Percentiles rank a stretch among this genome's conserved stretches.
Conservation (phyloP, 2,113 vertebrate species). For the Spea multiplicata region DNA sequence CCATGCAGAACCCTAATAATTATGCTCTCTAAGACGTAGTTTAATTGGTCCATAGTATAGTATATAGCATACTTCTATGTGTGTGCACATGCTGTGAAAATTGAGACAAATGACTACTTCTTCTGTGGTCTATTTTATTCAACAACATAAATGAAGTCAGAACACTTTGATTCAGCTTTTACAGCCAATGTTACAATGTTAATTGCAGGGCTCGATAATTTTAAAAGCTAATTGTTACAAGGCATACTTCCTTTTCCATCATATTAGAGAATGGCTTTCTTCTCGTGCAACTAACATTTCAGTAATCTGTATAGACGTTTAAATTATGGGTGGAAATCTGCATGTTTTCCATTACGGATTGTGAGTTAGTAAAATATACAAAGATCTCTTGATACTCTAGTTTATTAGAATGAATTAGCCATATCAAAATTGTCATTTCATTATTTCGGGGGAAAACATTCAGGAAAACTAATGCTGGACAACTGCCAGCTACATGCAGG, state of each 20-base stretch:
- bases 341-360: neutral
- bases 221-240: slow-evolving; percentile 6
- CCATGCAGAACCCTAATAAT: too few relatives aligned
- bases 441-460: too few relatives aligned
- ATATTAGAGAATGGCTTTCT: neutral
- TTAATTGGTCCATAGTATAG: too few relatives aligned
- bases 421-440: neutral
- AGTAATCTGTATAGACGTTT: neutral
- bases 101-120: too few relatives aligned
- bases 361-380: neutral
- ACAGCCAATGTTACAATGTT: neutral
- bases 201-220: neutral
- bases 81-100: too few relatives aligned
- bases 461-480: too few relatives aligned
- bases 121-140: too few relatives aligned
- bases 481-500: too few relatives aligned
- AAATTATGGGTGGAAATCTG: neutral
- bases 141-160: too few relatives aligned
- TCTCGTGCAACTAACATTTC: neutral
- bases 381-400: neutral
- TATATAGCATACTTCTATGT: too few relatives aligned
- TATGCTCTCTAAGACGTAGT: too few relatives aligned
- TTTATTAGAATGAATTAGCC: neutral
- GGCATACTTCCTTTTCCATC: neutral
- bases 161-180: too few relatives aligned